Base-by-base conservation (phyloP, 2,113 vertebrate species). In the Psophia crepitans region DNA sequence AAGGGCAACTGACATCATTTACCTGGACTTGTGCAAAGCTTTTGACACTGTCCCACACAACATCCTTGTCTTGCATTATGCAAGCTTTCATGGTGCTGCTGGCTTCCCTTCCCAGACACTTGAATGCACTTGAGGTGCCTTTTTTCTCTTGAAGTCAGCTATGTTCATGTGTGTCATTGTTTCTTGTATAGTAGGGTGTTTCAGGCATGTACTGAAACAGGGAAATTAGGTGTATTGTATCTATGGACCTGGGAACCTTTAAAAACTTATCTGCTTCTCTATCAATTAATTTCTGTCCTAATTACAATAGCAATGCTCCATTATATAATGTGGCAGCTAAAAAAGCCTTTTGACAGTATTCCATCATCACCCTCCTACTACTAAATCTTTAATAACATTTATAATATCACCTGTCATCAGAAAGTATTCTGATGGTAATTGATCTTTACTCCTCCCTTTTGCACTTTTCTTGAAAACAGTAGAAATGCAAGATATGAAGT, bases 321-420 rank as follows among this genome's bases (percentile, higher is more conserved):
- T 26, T 85, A 77, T 82, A 73, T 54, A 93, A 73, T 43, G 19
- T 73, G 77, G n/a, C 23, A 89, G 30, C 22, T 60, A 49, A 65
- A 77, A 83, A 70, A 60, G 4, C 5, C 41, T 83, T 96, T 76
- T 94, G 80, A 64, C 39, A 71, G 58, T 75, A 61, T 91, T 95
- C 65, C 49, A 73, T 93, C 66, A 69, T 89, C 57, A 57, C 12
- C 3, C 2, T 93, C n/a, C 82, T 81, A 77, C 63, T 93, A 56
- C 21, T 97, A 92, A 96, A 96, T 89, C 94, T 96, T 97, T 95
- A 97, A 93, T 92, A 97, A 11, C 11, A 65, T 96, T 97, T 97
- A 78, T 90, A 94, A 95, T 92, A 91, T 90, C 77, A 95, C 63
- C 51, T 96, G 89, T 90, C 90, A 97, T 96, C 68, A 90, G 56